phyloP scores from a whole-genome alignment of 2,113 vertebrate species.

The Erythrocercus mccallii region DNA sequence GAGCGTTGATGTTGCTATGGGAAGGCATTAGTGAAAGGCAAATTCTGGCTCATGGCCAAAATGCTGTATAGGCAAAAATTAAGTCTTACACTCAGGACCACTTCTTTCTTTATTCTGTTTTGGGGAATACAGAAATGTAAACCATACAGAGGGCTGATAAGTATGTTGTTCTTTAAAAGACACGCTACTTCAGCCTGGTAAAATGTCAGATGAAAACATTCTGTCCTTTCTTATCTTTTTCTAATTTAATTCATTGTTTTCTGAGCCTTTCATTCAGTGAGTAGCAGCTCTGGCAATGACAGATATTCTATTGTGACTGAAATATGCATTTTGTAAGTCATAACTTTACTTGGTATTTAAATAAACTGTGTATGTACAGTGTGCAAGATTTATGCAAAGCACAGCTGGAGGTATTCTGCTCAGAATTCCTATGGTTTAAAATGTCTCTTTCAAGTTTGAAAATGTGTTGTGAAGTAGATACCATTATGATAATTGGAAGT shows the following conservation, averaged over 20 bases:
- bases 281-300: constrained; percentile 35
- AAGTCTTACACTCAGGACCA: no score
- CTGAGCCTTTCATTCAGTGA: background rate
- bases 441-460: constrained; percentile 68
- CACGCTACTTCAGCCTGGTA: background rate
- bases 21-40: background rate
- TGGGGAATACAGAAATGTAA: background rate
- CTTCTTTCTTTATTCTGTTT: background rate
- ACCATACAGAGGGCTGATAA: background rate
- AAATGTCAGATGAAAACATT: background rate
- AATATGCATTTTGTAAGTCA: constrained; percentile 65
- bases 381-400: constrained; percentile 52
- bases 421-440: constrained; percentile 59
- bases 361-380: constrained; percentile 41
- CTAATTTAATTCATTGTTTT: constrained; percentile 34
- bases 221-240: background rate
- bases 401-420: constrained; percentile 49
- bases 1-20: rapidly evolving
- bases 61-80: background rate
- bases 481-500: constrained; percentile 74
- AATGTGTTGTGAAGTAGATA: constrained; percentile 68
- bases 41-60: background rate
- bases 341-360: constrained; percentile 67
- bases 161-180: background rate
- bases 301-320: constrained; percentile 47